Percentiles rank a stretch among this genome's conserved stretches.
Evolutionary conservation across 53 echinoderm and acorn worm species (phyloP).

Genomic region (Antedon mediterranea): DNA sequence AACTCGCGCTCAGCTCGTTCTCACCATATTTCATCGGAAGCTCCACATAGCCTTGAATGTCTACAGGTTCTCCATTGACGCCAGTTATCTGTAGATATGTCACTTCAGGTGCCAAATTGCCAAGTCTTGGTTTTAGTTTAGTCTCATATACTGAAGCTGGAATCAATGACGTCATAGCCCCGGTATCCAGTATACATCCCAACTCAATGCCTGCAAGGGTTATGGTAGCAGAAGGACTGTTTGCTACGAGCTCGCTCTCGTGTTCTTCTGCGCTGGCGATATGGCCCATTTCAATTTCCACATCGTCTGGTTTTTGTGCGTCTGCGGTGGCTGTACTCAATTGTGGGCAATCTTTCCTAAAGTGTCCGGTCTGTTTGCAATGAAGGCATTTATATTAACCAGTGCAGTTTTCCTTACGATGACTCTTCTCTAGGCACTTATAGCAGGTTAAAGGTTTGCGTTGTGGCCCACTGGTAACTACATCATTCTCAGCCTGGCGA

Average conservation of each 20-base stretch:
- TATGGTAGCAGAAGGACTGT: too few species aligned
- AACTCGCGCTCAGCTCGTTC: not conserved
- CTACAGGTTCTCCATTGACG: slow-evolving; percentile 1
- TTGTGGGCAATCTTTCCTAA: slow-evolving; percentile 4
- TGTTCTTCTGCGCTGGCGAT: too few species aligned
- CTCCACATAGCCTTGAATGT: slow-evolving; percentile 8
- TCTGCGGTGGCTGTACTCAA: too few species aligned
- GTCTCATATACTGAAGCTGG: not conserved
- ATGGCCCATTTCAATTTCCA: too few species aligned
- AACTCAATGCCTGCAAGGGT: too few species aligned
- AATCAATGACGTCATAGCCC: slow-evolving; percentile 4
- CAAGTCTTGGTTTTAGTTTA: not conserved
- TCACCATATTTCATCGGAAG: not conserved
- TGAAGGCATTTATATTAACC: not conserved
- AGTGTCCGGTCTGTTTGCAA: slow-evolving; percentile 12
- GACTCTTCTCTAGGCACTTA: too few species aligned
- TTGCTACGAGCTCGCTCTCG: too few species aligned
- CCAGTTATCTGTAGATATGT: slow-evolving; percentile 3
- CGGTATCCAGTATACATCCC: slow-evolving; percentile 1
- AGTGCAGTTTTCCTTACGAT: too few species aligned
- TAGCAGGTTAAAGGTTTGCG: too few species aligned
- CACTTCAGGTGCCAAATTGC: not conserved
- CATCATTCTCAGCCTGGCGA: too few species aligned
- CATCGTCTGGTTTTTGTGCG: too few species aligned
- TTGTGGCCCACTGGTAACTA: too few species aligned